Base-by-base conservation (phyloP, 1,140 invertebrate genomes). In the Rhyacophila brunnea region DNA sequence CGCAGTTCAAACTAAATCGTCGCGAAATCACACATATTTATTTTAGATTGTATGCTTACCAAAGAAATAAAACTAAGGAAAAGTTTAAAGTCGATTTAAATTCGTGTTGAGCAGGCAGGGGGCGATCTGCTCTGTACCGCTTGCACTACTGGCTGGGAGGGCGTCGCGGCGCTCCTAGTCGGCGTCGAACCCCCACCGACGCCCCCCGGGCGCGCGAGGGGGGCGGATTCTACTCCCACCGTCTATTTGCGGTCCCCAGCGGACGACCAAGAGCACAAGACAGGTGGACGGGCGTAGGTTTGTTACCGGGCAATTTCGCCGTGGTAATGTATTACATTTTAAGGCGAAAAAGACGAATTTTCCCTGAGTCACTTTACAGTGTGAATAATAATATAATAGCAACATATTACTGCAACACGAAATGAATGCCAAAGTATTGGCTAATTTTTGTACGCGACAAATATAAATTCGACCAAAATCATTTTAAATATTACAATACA, bases 31-130 rank as follows among this genome's bases (percentile, higher is more conserved):
- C 23, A 28, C 4, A 28, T 3, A 9, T 28, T 28, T 28, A n/a
- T n/a, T 28, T 28, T 28, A 28, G 23, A 5, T 28, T 48, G 14
- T 19, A 57, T 57, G 63, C 77, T 79, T 79, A 79, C 77, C 75
- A 65, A 65, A 65, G 53, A 65, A 61, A 58, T 58, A 61, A 61
- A 51, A 60, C 52, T 44, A 53, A 60, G 58, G 52, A 59, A 60
- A 60, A 36, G 35, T 48, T 60, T 60, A 64, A 48, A 38, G 56
- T 63, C 57, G 57, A 52, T 43, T 38, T 28, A 38, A 50, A 32
- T 59, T 56, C 44, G 54, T 46, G 18, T n/a, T 23, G 53, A 58
- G 53, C 58, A 57, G 62, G 45, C 54, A 38, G 52, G 44, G 58
- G 47, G 58, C 54, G 58, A 34, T 40, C 46, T 60, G 58, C 62